phyloP scores from a whole-genome alignment of 2,113 vertebrate genomes.

The Toxostoma redivivum region DNA sequence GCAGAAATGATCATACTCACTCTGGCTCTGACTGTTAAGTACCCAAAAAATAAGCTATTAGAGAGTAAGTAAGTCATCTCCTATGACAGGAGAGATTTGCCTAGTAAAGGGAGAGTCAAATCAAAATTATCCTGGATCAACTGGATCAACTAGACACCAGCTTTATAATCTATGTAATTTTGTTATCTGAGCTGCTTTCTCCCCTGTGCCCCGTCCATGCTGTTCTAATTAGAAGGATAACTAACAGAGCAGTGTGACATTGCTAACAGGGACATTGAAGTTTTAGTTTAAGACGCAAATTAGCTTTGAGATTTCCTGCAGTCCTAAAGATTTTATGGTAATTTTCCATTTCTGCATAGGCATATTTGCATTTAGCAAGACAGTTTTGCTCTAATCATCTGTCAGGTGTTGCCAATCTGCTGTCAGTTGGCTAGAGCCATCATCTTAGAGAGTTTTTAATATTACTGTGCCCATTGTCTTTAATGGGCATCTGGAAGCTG shows the following conservation, averaged over 20 bases:
- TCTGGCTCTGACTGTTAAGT: not conserved
- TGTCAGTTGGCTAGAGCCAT: constrained; percentile 60
- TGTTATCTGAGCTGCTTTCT: not conserved
- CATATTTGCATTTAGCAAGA: constrained; percentile 73
- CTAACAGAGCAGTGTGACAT: constrained; percentile 35
- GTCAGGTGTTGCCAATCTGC: constrained; percentile 69
- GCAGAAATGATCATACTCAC: not conserved
- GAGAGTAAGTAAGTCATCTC: not conserved
- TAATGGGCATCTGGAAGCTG: not conserved
- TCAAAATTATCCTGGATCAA: not conserved
- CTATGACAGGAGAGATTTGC: not conserved
- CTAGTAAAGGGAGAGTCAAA: not conserved
- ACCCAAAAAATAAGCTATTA: not conserved
- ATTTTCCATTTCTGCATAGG: constrained; percentile 73
- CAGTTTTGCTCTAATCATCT: constrained; percentile 63
- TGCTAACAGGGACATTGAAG: constrained; percentile 34
- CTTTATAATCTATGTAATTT: not conserved
- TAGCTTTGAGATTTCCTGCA: constrained; percentile 71
- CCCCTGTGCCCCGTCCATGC: not conserved
- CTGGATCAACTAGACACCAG: not conserved
- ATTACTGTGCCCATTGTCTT: not conserved
- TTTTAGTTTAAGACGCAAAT: constrained; percentile 70
- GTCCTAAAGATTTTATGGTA: constrained; percentile 73
- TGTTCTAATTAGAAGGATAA: constrained; percentile 60
- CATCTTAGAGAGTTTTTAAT: constrained; percentile 20